A percentile compares a stretch with the other conserved stretches of the same genome.
Conservation (phyloP, 92 coral and sea anemone genomes). For the Ricordea florida region DNA sequence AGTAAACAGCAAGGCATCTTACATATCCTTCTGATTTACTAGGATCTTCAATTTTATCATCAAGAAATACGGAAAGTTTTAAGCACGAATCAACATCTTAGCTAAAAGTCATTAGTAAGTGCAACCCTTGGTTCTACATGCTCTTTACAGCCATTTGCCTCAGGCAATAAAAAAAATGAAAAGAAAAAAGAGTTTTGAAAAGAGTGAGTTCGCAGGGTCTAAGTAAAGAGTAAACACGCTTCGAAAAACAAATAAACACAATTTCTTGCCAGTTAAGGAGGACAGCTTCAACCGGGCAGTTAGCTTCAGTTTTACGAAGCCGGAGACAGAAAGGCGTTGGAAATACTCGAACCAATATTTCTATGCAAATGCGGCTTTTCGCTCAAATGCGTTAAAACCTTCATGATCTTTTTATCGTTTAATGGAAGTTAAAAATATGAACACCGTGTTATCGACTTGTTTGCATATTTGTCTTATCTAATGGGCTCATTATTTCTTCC, state of each 20-base stretch:
- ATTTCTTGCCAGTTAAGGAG: not conserved
- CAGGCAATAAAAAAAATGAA: not conserved
- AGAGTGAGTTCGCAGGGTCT: not conserved
- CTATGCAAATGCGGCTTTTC: constrained; percentile 28
- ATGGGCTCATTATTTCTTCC: constrained; percentile 39
- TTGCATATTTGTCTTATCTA: constrained; percentile 60
- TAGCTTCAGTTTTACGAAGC: not conserved
- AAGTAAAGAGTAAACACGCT: constrained; percentile 6
- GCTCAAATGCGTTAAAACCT: not conserved
- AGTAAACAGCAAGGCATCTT: too few relatives aligned
- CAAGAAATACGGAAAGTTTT: too few relatives aligned
- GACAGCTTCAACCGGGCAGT: not conserved
- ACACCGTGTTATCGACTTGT: constrained; percentile 37
- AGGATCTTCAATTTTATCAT: too few relatives aligned
- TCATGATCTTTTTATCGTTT: constrained; percentile 6
- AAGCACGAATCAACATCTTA: constrained; percentile 2
- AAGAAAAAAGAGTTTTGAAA: constrained; percentile 1
- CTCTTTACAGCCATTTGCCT: constrained; percentile 16
- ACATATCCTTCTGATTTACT: too few relatives aligned
- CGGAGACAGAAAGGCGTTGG: too few relatives aligned
- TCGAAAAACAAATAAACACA: constrained; percentile 17
- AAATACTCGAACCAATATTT: not conserved
- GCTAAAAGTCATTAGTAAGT: not conserved
- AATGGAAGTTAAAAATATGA: constrained; percentile 39
- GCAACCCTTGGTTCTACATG: not conserved